Evolutionary conservation across 2,888 invertebrate species (phyloP).

Genomic region (Cataglyphis cursor): DNA sequence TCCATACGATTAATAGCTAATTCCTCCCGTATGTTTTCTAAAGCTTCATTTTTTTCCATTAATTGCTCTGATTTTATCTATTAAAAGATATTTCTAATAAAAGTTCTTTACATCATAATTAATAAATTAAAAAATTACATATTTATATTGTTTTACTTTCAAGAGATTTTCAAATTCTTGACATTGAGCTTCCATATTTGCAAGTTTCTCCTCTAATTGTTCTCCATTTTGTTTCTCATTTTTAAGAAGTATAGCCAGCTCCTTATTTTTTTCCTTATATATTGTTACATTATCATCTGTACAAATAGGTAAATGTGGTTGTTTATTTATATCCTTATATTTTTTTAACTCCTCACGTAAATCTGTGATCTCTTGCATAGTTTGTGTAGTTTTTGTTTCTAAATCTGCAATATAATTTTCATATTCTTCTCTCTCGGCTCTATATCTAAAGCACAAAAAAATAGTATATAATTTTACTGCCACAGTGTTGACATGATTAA

Average conservation of each 20-base stretch:
- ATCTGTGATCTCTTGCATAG: conserved; percentile 38
- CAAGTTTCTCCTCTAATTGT: conserved; percentile 60
- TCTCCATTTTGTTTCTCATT: conserved; percentile 57
- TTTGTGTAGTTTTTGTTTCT: conserved; percentile 27
- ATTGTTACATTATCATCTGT: conserved; percentile 49
- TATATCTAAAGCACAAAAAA: conserved; percentile 45
- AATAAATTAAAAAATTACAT: background rate
- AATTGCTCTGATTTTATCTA: conserved; percentile 60
- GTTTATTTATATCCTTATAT: conserved; percentile 7
- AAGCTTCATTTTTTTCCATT: conserved; percentile 68
- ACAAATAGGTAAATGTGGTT: background rate
- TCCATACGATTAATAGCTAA: conserved; percentile 74
- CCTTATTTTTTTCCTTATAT: conserved; percentile 59
- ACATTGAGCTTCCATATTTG: conserved; percentile 57
- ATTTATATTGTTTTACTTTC: conserved; percentile 55
- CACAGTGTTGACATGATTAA: background rate
- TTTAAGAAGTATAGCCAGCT: conserved; percentile 59
- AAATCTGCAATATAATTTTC: conserved; percentile 53
- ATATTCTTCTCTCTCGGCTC: conserved; percentile 27
- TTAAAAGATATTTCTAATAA: background rate
- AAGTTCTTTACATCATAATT: background rate
- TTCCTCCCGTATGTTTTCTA: conserved; percentile 77
- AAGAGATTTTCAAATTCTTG: conserved; percentile 65
- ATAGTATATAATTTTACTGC: background rate
- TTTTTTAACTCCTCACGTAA: conserved; percentile 60